Evolutionary conservation across 2,113 vertebrate species (phyloP).

Genomic region (Murina feae): DNA sequence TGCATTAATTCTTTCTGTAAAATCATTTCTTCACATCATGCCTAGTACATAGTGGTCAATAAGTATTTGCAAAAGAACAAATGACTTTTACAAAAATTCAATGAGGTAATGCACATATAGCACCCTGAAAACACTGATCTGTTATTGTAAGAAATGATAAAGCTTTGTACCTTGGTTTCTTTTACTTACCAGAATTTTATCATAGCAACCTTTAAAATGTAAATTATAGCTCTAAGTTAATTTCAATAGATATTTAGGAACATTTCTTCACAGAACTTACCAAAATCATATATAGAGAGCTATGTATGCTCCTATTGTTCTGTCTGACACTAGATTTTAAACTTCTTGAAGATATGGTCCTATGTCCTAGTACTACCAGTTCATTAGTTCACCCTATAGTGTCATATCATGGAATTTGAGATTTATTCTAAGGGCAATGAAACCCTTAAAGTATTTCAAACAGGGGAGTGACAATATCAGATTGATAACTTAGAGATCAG

Average conservation of each 20-base stretch:
- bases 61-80: background rate
- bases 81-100: background rate
- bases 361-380: background rate
- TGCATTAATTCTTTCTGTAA: background rate
- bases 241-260: background rate
- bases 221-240: background rate
- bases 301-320: background rate
- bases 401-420: background rate
- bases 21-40: background rate
- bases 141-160: background rate
- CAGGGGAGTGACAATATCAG: background rate
- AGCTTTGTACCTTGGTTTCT: background rate
- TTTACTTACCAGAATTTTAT: background rate
- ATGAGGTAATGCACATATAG: background rate
- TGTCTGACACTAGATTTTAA: background rate
- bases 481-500: background rate
- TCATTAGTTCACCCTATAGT: background rate
- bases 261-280: background rate
- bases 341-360: background rate
- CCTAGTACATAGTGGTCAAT: background rate
- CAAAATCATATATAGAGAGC: background rate
- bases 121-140: background rate
- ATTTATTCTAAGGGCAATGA: background rate
- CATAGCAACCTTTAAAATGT: background rate
- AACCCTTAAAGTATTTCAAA: background rate